These are phyloP conservation scores for Dicaeum eximium DNA, from an alignment of 2,113 vertebrate species.

Conservation along the genomic window DNA sequence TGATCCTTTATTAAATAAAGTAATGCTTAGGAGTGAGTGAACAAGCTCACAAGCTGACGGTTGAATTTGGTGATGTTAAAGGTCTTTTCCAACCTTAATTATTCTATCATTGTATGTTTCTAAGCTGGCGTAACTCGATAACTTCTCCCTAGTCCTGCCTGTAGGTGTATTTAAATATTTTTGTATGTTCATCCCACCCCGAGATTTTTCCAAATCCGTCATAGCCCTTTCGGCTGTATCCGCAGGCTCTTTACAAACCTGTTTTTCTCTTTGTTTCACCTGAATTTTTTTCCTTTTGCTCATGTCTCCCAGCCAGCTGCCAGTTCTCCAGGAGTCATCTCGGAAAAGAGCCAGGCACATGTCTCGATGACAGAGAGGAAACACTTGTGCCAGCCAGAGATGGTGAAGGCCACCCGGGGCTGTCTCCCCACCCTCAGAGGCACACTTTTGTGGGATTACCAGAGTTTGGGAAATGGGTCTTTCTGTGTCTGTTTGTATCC, in stretches of 20 bases:
- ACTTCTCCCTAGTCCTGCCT: not conserved
- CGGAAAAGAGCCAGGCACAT: accelerated
- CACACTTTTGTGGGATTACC: not conserved
- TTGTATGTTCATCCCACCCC: accelerated
- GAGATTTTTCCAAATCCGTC: not conserved
- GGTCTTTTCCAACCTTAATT: not conserved
- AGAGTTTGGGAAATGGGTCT: not conserved
- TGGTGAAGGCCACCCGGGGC: not conserved
- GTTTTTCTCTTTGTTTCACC: not conserved
- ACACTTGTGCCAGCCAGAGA: not conserved
- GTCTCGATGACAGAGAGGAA: not conserved
- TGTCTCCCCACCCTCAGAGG: not conserved
- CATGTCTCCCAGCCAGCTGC: not conserved
- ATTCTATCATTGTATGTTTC: not conserved
- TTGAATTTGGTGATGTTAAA: not conserved
- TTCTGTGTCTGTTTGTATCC: not conserved
- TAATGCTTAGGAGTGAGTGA: not conserved
- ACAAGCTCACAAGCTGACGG: not conserved
- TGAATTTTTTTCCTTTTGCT: not conserved
- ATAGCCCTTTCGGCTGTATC: too few species aligned
- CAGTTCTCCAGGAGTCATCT: not conserved
- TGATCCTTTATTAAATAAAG: not conserved
- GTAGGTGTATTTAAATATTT: not conserved
- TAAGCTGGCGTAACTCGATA: accelerated
- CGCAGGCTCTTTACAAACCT: not conserved